These are phyloP conservation scores for Sinodicranocentrus sp. DNA, from an alignment of 2,888 invertebrate species.

Conservation along the genomic window DNA sequence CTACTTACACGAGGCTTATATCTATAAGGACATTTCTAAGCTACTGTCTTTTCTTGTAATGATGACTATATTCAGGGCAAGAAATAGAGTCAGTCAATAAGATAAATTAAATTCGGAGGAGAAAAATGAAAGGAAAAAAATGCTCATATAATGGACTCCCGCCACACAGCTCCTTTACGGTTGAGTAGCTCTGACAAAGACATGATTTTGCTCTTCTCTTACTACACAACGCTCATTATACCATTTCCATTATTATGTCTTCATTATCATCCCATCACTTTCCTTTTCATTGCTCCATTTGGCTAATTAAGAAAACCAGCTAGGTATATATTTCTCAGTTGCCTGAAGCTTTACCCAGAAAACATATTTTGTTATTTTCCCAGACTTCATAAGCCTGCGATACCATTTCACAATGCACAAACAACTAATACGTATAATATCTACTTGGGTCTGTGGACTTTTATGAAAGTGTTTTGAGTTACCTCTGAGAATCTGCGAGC, in stretches of 20 bases:
- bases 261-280: conserved; percentile 28
- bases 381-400: too few relatives aligned
- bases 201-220: conserved; percentile 36
- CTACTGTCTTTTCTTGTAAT: neutral
- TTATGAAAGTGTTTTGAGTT: conserved; percentile 75
- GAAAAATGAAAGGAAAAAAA: conserved; percentile 12
- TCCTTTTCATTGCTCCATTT: conserved; percentile 35
- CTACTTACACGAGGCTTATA: too few relatives aligned
- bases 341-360: too few relatives aligned
- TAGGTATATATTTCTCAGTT: neutral
- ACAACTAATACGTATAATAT: too few relatives aligned
- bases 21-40: too few relatives aligned
- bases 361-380: too few relatives aligned
- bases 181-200: conserved; percentile 3
- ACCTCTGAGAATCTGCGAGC: conserved; percentile 95
- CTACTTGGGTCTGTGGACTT: too few relatives aligned
- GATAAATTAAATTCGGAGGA: neutral
- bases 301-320: conserved; percentile 50
- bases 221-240: conserved; percentile 19
- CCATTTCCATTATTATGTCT: conserved; percentile 19
- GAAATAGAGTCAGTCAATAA: neutral
- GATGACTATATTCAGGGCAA: neutral
- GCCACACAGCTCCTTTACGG: neutral
- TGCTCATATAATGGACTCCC: neutral
- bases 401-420: too few relatives aligned